Evolutionary conservation across 2,113 vertebrate genomes (phyloP).

Genomic region (Marmota flaviventris): DNA sequence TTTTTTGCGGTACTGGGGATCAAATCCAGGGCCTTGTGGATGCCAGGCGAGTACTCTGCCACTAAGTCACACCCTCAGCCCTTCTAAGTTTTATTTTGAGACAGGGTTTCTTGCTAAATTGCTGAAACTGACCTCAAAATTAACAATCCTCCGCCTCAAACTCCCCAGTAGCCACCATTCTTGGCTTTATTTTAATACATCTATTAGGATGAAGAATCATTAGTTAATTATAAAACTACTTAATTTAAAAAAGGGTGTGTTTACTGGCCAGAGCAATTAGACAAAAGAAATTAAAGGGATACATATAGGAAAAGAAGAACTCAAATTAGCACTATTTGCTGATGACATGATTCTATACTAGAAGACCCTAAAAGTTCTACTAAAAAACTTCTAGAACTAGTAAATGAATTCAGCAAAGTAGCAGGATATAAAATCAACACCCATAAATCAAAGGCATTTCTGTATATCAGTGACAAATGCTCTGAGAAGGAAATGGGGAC

Average conservation of each 20-base stretch:
- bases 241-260: not conserved
- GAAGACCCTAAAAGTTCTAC: no score
- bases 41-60: not conserved
- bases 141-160: not conserved
- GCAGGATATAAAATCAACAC: no score
- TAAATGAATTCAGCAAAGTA: no score
- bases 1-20: not conserved
- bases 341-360: no score
- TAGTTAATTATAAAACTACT: not conserved
- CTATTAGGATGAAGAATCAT: conserved; percentile 19
- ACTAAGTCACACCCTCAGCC: not conserved
- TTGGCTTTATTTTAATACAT: not conserved
- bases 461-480: no score
- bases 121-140: not conserved
- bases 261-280: no score
- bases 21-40: not conserved
- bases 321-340: no score
- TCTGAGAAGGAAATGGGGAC: no score
- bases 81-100: not conserved
- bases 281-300: no score
- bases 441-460: no score
- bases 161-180: not conserved
- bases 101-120: not conserved
- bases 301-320: no score
- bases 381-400: no score